Evolutionary conservation across 2,113 vertebrate species (phyloP).

Genomic region (Gymnogyps californianus): DNA sequence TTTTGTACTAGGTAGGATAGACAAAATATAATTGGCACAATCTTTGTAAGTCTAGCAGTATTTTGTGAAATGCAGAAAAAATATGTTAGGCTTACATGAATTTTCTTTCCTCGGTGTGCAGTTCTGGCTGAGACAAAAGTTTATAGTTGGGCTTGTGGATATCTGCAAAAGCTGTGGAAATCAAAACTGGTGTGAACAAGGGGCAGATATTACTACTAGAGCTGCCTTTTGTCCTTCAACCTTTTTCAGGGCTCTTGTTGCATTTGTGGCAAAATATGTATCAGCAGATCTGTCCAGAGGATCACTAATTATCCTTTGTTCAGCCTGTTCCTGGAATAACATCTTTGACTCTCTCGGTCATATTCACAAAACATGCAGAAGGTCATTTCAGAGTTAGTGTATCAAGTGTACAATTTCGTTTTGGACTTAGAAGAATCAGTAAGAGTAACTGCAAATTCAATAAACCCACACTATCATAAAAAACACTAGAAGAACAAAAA

Average conservation of each 20-base stretch:
- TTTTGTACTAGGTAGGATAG: not conserved
- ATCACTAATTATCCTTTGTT: not conserved
- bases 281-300: not conserved
- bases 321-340: not conserved
- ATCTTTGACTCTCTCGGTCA: not conserved
- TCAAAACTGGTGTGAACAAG: not conserved
- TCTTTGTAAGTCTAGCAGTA: not conserved
- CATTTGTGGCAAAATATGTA: not conserved
- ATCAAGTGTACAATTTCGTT: not conserved
- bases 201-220: rapidly evolving
- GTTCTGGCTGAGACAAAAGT: not conserved
- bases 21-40: not conserved
- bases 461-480: not conserved
- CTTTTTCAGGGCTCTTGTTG: not conserved
- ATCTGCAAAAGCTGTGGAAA: not conserved
- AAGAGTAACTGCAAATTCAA: not conserved
- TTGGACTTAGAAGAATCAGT: not conserved
- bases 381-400: not conserved
- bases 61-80: not conserved
- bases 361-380: not conserved
- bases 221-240: not conserved
- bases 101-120: not conserved
- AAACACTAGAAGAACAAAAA: not conserved
- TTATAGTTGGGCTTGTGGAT: not conserved
- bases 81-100: not conserved